Base-by-base conservation (phyloP, 2,888 invertebrate species). In the Odontocolon sp. region DNA sequence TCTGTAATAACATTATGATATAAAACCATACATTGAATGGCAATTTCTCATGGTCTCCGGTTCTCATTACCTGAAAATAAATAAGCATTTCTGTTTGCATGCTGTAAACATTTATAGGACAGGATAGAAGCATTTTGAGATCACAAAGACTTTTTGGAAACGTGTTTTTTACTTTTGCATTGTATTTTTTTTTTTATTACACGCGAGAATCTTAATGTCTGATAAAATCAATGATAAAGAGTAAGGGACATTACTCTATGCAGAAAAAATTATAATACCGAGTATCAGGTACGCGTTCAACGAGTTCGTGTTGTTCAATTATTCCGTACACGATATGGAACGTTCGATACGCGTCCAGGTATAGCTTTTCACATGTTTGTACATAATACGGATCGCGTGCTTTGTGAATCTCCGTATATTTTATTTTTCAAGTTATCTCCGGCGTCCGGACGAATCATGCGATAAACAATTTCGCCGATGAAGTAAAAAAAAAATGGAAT, bases 1-100 rank as follows among this genome's bases (percentile, higher is more conserved):
- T 93, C 92, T 93, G 93, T 93, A 93, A 93, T 93, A 93, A 93
- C 87, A 90, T 87, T 88, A 87, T 87, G 85, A 89, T 87, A 88
- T 88, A 89, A 89, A 88, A 89, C 88, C 88, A 89, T 88, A 88
- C 87, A 88, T 88, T 89, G 88, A 89, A 89, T 89, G 89, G 87
- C 87, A 88, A 81, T 74, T 67, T 45, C 66, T 47, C 33, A 23
- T 63, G 42, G 50, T 64, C 47, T 72, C 56, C 78, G 59, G 69
- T 72, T 57, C 54, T 45, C 56, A 5, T 28, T 45, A 56, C 47
- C 57, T 47, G 68, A 59, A 57, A n/a, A 59, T 47, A 69, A 14
- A 56, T 26, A 21, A 67, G 33, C 45, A 28, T 23, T 31, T 21
- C 11, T 42, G 61, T 23, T 50, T 40, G 31, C 52, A 68, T 67